Percentiles rank a stretch among this genome's conserved stretches.
Conservation (phyloP, 2,888 invertebrate genomes). For the Coecobrya sp. region DNA sequence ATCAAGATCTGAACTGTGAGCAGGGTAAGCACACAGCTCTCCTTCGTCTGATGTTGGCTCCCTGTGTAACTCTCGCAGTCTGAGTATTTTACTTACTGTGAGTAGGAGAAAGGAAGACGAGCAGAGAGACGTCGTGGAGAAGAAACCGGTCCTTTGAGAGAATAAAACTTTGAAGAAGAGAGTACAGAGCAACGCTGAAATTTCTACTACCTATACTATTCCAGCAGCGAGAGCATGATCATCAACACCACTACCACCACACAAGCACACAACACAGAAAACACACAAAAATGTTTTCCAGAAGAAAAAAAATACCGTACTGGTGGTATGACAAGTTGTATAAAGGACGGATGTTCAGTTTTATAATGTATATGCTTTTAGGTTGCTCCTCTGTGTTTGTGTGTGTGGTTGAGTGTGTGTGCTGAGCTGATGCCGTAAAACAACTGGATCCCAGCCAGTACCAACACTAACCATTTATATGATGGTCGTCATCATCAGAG, state of each 20-base stretch:
- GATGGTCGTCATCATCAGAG: slow-evolving; percentile 7
- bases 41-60: neutral
- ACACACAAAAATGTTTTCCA: neutral
- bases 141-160: slow-evolving; percentile 78
- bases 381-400: neutral
- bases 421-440: slow-evolving; percentile 22
- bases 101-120: neutral
- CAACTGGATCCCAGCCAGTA: slow-evolving; percentile 34
- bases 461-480: slow-evolving; percentile 36
- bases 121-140: slow-evolving; percentile 35
- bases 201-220: neutral
- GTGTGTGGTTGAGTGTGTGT: neutral
- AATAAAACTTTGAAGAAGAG: neutral
- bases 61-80: neutral
- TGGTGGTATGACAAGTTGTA: slow-evolving; percentile 16
- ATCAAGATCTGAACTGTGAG: slow-evolving; percentile 79
- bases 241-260: slow-evolving; percentile 1
- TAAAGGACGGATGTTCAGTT: neutral
- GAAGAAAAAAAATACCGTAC: neutral
- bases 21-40: slow-evolving; percentile 29
- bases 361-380: neutral
- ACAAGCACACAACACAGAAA: neutral
- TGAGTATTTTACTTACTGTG: slow-evolving; percentile 56
- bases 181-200: slow-evolving; percentile 24
- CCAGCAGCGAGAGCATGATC: neutral